Conservation (phyloP, 2,113 vertebrate species). For the Nipponia nippon region DNA sequence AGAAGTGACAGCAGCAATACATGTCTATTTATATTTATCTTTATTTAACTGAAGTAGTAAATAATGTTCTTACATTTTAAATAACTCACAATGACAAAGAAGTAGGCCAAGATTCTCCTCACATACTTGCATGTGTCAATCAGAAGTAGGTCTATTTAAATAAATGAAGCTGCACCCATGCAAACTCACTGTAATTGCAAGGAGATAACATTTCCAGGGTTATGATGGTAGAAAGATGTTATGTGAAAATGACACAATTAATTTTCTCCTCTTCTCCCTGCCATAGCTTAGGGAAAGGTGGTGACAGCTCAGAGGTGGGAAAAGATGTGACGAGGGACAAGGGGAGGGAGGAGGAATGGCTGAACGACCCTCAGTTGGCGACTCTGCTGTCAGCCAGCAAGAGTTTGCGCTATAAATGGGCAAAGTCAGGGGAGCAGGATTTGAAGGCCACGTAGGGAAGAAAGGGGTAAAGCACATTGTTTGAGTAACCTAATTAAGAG, state of each 20-base stretch:
- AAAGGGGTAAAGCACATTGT: background rate
- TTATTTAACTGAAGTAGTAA: conserved; percentile 6
- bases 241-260: conserved; percentile 38
- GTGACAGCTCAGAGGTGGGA: conserved; percentile 41
- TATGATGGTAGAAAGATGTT: conserved; percentile 4
- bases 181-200: conserved; percentile 16
- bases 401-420: background rate
- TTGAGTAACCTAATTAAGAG: background rate
- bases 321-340: background rate
- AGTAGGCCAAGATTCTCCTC: background rate
- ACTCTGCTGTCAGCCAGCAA: background rate
- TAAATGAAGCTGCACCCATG: conserved; percentile 7
- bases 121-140: conserved; percentile 22
- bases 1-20: background rate
- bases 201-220: background rate
- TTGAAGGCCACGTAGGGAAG: background rate
- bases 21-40: background rate
- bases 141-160: background rate
- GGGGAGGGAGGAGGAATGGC: background rate
- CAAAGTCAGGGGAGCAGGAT: background rate
- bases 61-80: conserved; percentile 20
- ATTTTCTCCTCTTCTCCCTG: conserved; percentile 35
- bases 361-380: fast-evolving
- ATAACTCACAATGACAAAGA: conserved; percentile 48
- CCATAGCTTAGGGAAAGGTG: background rate